Conservation (phyloP, 2,797 vertebrate genomes). For the Cryptoprocta ferox region DNA sequence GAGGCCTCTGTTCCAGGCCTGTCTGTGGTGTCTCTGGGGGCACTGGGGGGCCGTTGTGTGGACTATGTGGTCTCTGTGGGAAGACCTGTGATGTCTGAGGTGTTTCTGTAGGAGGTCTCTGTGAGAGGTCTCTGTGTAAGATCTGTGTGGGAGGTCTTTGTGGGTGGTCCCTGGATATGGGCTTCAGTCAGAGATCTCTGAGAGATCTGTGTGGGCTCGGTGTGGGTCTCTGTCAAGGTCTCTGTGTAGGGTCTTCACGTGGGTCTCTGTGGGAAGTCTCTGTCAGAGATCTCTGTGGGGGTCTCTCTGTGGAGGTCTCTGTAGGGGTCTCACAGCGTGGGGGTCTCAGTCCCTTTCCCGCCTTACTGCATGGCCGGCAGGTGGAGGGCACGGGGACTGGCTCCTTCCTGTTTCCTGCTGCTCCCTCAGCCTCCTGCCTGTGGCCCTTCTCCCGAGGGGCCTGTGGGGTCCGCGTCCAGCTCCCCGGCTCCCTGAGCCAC, state of each 20-base stretch:
- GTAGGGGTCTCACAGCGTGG: background rate
- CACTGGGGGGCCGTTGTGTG: background rate
- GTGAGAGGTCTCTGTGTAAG: background rate
- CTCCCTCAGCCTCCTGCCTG: background rate
- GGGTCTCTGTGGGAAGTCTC: background rate
- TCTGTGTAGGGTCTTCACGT: background rate
- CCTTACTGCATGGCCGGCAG: background rate
- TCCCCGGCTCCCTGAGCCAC: background rate
- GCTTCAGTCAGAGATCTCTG: too few species aligned
- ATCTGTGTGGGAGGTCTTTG: background rate
- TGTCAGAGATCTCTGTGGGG: too few species aligned
- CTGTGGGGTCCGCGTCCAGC: too few species aligned
- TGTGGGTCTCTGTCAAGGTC: background rate
- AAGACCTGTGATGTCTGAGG: background rate
- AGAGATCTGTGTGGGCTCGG: too few species aligned
- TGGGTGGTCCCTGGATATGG: too few species aligned
- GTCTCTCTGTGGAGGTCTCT: too few species aligned
- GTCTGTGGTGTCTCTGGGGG: background rate
- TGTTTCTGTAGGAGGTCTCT: background rate
- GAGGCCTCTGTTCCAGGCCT: background rate
- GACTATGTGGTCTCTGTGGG: background rate
- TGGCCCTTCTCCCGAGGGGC: background rate
- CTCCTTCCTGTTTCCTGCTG: background rate
- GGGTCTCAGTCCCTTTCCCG: too few species aligned
- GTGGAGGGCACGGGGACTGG: background rate